Evolutionary conservation across 2,888 invertebrate species (phyloP), one percentile per base, ranked within the genome.

Genomic region (Anorthoa munda): DNA sequence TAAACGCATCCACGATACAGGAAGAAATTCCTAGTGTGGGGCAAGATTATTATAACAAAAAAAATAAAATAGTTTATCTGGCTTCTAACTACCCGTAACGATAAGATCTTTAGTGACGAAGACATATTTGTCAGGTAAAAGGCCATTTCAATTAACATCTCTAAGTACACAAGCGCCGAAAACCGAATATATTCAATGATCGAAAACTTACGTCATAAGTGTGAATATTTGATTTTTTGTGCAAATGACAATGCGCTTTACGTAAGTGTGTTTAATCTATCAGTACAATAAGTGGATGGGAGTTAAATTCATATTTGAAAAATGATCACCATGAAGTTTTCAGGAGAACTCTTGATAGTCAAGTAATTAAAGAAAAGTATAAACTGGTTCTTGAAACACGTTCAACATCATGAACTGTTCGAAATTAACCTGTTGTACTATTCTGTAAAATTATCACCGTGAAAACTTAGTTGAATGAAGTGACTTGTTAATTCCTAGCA

Each of bases 131-230:
- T n/a, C n/a, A 66, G n/a, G 31, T 48, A 69, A 69, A 72, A 81
- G 74, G 82, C 21, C 56, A 79, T 61, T 69, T 73, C 17, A 72
- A 73, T 83, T 85, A 82, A 21, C 73, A 56, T 39, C 51, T 53
- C 13, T 2, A 45, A 46, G 60, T 45, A 70, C 17, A 60, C 31
- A n/a, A 48, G 5, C 48, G 61, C 31, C 61, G 7, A 70, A 65
- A 81, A 64, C 23, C 58, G 23, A 61, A 72, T 51, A 75, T 23
- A 61, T 50, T 67, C 31, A 70, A 58, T 66, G 23, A 68, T 63
- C 18, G 39, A 46, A 55, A n/a, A 55, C 39, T 68, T 75, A 48
- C 76, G 76, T 81, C 68, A 81, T 67, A 48, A 2, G n/a, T 75
- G 66, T 72, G 53, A 83, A 71, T 64, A 75, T 66, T 26, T 66